Conservation (phyloP, 2,113 vertebrate genomes). For the Anseranas semipalmata region DNA sequence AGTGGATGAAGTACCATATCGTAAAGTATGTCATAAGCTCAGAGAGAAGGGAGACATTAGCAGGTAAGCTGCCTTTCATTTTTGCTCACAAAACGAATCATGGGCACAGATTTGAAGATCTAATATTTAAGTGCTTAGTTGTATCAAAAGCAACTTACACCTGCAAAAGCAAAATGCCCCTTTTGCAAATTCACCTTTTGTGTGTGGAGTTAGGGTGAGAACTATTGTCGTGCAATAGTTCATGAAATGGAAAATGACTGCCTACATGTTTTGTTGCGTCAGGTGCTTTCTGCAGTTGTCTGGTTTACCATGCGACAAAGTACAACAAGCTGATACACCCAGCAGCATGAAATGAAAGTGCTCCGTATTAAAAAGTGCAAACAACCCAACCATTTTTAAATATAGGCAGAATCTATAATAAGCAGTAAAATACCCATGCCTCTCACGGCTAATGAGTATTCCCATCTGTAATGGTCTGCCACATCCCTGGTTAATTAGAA, state of each 20-base stretch:
- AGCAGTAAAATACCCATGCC: slow-evolving; percentile 9
- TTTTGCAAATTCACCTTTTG: slow-evolving; percentile 21
- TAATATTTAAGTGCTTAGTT: neutral
- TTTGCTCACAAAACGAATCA: neutral
- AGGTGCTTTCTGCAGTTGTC: neutral
- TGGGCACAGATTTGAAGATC: neutral
- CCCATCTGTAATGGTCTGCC: slow-evolving; percentile 36
- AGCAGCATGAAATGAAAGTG: neutral
- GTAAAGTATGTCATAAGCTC: neutral
- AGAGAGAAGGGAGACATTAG: neutral
- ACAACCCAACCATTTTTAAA: slow-evolving; percentile 29
- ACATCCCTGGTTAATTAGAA: slow-evolving; percentile 70
- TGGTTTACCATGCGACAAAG: neutral
- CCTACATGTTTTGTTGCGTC: neutral
- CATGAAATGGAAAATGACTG: slow-evolving; percentile 39
- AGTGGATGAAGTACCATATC: neutral
- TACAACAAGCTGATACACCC: neutral
- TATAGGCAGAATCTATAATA: slow-evolving; percentile 36
- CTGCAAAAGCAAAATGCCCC: slow-evolving; percentile 14
- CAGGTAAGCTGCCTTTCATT: neutral
- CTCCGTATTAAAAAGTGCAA: neutral
- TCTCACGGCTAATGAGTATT: slow-evolving; percentile 58
- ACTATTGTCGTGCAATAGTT: neutral
- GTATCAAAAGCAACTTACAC: neutral
- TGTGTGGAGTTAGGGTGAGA: slow-evolving; percentile 23